Percentiles rank a stretch among this genome's conserved stretches.
Conservation (phyloP, 2,113 vertebrate species). For the Salvator merianae region DNA sequence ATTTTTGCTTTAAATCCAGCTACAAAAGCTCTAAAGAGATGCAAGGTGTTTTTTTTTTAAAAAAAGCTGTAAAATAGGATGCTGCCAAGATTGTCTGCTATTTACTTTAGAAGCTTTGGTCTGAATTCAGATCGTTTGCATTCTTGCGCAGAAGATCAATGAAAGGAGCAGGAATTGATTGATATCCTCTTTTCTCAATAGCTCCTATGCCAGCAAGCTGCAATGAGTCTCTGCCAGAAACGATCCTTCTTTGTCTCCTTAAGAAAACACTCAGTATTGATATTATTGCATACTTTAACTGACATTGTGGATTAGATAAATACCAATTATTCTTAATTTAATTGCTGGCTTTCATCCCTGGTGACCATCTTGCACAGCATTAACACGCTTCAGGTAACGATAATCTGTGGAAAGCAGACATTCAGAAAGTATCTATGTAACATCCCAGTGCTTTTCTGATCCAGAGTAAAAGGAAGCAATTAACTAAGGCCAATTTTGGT, state of each 20-base stretch:
- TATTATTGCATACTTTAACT: neutral
- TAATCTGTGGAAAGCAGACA: neutral
- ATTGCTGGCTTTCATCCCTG: neutral
- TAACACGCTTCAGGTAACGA: neutral
- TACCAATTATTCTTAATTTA: constrained; percentile 14
- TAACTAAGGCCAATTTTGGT: neutral
- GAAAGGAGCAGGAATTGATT: constrained; percentile 9
- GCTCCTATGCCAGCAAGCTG: neutral
- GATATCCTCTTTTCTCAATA: neutral
- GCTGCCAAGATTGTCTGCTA: neutral
- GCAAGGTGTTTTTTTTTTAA: neutral
- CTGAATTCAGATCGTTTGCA: neutral
- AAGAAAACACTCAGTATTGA: neutral
- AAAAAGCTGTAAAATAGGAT: neutral
- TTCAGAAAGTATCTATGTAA: neutral
- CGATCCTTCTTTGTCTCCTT: neutral
- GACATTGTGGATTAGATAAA: neutral
- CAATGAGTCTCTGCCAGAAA: neutral
- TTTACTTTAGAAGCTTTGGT: neutral
- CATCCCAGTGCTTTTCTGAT: neutral
- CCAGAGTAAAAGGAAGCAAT: neutral
- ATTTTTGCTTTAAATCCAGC: neutral
- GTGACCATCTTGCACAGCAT: neutral
- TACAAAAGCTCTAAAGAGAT: neutral
- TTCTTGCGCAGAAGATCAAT: constrained; percentile 14